These are phyloP conservation scores for Anthonomus grandis DNA, from an alignment of 1,140 invertebrate species.

Conservation along the genomic window DNA sequence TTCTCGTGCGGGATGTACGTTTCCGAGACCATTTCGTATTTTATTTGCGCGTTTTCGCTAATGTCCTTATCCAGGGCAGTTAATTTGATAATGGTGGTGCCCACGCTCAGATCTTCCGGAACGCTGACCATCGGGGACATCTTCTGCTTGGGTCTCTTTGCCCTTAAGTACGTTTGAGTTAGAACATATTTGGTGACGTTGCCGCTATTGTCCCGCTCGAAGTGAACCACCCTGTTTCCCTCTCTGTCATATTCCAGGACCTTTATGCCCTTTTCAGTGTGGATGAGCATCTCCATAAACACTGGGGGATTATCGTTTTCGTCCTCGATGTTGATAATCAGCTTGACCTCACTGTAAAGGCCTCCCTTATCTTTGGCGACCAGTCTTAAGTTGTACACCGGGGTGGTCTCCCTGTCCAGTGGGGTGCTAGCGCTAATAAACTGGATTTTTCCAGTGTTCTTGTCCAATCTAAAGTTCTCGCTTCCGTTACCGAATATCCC, in stretches of 20 bases:
- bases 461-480: constrained; percentile 73
- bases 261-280: constrained; percentile 61
- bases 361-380: constrained; percentile 74
- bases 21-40: constrained; percentile 70
- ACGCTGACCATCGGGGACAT: constrained; percentile 62
- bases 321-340: constrained; percentile 72
- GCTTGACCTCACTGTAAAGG: constrained; percentile 64
- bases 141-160: constrained; percentile 33
- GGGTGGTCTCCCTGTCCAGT: constrained; percentile 72
- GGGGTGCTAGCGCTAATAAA: constrained; percentile 54
- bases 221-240: constrained; percentile 49
- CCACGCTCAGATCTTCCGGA: constrained; percentile 71
- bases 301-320: constrained; percentile 81
- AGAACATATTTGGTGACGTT: constrained; percentile 43
- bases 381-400: constrained; percentile 65
- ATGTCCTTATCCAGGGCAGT: constrained; percentile 80
- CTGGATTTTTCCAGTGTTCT: constrained; percentile 61
- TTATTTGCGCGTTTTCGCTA: constrained; percentile 68
- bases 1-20: constrained; percentile 56
- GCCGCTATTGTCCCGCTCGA: constrained; percentile 49
- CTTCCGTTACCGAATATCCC: constrained; percentile 70
- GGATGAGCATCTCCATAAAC: constrained; percentile 64
- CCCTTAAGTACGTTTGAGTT: constrained; percentile 35
- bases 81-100: constrained; percentile 70
- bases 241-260: constrained; percentile 58